These are phyloP conservation scores for Danio rerio DNA, from an alignment of 2,113 vertebrate genomes.

Conservation along the genomic window DNA sequence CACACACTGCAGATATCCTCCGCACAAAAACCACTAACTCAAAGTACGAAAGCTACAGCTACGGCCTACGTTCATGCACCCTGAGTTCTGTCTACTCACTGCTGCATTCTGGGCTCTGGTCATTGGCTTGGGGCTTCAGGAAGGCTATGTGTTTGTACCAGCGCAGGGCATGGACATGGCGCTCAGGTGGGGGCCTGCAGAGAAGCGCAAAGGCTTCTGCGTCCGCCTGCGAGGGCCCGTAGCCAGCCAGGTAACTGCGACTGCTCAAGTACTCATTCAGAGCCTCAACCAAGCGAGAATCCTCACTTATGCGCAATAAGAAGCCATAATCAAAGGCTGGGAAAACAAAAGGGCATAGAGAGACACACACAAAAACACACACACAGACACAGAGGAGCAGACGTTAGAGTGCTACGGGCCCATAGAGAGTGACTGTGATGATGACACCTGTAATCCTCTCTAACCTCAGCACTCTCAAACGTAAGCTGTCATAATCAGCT, in stretches of 20 bases:
- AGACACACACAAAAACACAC: conserved; percentile 61
- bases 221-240: conserved; percentile 88
- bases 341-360: conserved; percentile 81
- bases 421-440: background rate
- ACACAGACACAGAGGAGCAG: conserved; percentile 63
- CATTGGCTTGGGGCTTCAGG: conserved; percentile 76
- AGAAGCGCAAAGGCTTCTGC: conserved; percentile 85
- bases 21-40: background rate
- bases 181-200: conserved; percentile 81
- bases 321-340: conserved; percentile 89
- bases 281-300: conserved; percentile 81
- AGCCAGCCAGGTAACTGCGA: conserved; percentile 94
- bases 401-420: background rate
- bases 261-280: conserved; percentile 90
- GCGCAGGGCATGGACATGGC: conserved; percentile 88
- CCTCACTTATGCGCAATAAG: conserved; percentile 88
- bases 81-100: conserved; percentile 85
- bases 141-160: conserved; percentile 94
- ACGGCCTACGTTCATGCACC: conserved; percentile 40
- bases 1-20: background rate
- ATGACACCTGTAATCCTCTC: background rate
- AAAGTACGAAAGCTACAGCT: background rate
- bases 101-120: conserved; percentile 76
- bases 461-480: background rate
- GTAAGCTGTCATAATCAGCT: conserved; percentile 1